Percentiles rank a stretch among this genome's conserved stretches.
Conservation (phyloP, 2,888 invertebrate genomes). For the Drosophila cognata region DNA sequence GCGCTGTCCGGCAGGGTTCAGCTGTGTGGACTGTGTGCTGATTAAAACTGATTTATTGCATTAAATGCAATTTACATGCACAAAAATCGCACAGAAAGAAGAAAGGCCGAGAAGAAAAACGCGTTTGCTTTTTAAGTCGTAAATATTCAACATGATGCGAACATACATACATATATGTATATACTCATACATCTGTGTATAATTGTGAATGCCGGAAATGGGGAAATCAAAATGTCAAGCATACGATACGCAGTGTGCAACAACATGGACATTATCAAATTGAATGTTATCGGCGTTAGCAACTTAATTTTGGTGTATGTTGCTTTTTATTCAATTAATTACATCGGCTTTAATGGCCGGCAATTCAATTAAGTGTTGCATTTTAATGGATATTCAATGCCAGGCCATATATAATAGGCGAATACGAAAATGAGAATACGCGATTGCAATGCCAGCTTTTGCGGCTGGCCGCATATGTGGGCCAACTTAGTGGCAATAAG, state of each 20-base stretch:
- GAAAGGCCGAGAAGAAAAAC: slow-evolving; percentile 37
- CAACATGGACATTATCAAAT: slow-evolving; percentile 27
- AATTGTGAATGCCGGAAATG: slow-evolving; percentile 16
- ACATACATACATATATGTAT: slow-evolving; percentile 2
- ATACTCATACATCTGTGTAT: neutral
- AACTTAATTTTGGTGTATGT: slow-evolving; percentile 35
- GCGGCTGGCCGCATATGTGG: slow-evolving; percentile 77
- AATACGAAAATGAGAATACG: slow-evolving; percentile 15
- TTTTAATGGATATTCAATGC: slow-evolving; percentile 50
- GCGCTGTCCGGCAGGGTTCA: slow-evolving; percentile 51
- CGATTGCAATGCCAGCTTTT: slow-evolving; percentile 47
- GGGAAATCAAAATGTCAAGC: slow-evolving; percentile 47
- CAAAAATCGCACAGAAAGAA: slow-evolving; percentile 49
- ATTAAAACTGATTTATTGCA: slow-evolving; percentile 79
- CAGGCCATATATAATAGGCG: slow-evolving; percentile 10
- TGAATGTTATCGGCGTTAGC: slow-evolving; percentile 38
- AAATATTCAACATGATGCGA: slow-evolving; percentile 50
- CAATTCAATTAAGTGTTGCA: slow-evolving; percentile 47
- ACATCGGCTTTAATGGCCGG: slow-evolving; percentile 28
- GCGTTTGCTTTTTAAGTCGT: slow-evolving; percentile 51
- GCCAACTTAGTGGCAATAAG: slow-evolving; percentile 79
- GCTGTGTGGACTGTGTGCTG: slow-evolving; percentile 68
- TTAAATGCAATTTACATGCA: slow-evolving; percentile 79
- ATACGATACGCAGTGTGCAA: slow-evolving; percentile 48
- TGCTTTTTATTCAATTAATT: slow-evolving; percentile 64